Base-by-base conservation (phyloP, 2,797 vertebrate species). In the Saxicola maurus region DNA sequence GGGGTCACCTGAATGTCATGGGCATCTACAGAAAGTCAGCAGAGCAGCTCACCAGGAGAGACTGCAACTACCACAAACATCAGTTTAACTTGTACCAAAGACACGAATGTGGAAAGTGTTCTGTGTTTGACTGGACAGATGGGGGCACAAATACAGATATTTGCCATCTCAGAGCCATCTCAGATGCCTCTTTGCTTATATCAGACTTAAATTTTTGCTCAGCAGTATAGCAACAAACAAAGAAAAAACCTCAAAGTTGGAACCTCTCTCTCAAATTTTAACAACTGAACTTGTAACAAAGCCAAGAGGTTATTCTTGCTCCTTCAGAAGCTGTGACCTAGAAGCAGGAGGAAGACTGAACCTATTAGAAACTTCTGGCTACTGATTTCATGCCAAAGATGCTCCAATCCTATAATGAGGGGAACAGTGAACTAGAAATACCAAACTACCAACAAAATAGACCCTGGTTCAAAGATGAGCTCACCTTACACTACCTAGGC, bases 201-300 rank as follows among this genome's bases (percentile, higher is more conserved):
- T 37, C 17, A 31, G 33, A 28, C 51, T 48, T 45, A n/a, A 17
- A 6, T 37, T 72, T 75, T 72, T 56, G 16, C 31, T 68, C 46
- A 75, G 28, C 37, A 78, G 11, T 17, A 67, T 17, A 79, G 28
- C n/a, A 43, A 21, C 30, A 85, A 62, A 55, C 15, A 69, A 1
- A n/a, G 8, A 23, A 61, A 71, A 66, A 21, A 3, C 0, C 3
- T 7, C 9, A 8, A 74, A 80, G 21, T 0, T 40, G 17, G 68
- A 88, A 68, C 15, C 17, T 46, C 15, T 55, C 49, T 64, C 73
- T 76, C 42, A 56, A 56, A 35, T 49, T 45, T 2, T 43, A 68
- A 68, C 24, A 73, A 15, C 12, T 43, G 9, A 67, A 68, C 31
- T 20, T 2, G 1, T 51, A 83, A 66, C 19, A 59, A 64, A 56